Conservation (phyloP, 2,888 invertebrate genomes). For the Chrysolina oricalcia region DNA sequence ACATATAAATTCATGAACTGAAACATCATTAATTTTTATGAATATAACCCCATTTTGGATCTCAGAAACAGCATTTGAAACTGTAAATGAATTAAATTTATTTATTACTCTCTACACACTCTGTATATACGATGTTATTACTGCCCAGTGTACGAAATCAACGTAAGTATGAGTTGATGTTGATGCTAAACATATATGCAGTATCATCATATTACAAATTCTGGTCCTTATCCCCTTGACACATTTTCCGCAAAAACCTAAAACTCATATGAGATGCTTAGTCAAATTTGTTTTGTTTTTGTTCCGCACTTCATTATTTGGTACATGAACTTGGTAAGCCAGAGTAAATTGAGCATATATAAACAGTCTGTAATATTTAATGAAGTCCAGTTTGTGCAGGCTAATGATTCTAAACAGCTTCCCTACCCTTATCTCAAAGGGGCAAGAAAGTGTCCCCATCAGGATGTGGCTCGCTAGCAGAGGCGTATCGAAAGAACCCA, state of each 20-base stretch:
- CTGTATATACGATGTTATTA: no score
- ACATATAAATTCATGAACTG: no score
- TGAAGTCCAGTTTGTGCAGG: constrained; percentile 41
- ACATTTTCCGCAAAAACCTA: constrained; percentile 11
- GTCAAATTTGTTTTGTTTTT: constrained; percentile 27
- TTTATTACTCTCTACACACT: no score
- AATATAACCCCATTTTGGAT: no score
- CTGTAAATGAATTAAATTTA: no score
- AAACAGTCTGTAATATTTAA: constrained; percentile 44
- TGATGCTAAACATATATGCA: neutral
- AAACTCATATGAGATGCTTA: constrained; percentile 4
- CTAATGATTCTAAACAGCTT: constrained; percentile 40
- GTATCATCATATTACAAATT: neutral
- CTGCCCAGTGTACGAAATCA: no score
- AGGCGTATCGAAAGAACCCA: constrained; percentile 18
- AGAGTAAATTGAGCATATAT: constrained; percentile 27
- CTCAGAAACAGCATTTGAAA: no score
- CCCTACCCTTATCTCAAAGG: constrained; percentile 39
- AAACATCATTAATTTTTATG: no score
- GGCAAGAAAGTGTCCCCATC: constrained; percentile 21
- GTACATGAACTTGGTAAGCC: constrained; percentile 7
- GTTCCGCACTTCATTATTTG: constrained; percentile 16
- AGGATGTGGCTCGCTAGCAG: constrained; percentile 14
- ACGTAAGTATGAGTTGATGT: neutral
- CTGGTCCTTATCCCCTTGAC: neutral